Conservation (phyloP, 1,140 invertebrate species). For the Drosophila ohnishii region DNA sequence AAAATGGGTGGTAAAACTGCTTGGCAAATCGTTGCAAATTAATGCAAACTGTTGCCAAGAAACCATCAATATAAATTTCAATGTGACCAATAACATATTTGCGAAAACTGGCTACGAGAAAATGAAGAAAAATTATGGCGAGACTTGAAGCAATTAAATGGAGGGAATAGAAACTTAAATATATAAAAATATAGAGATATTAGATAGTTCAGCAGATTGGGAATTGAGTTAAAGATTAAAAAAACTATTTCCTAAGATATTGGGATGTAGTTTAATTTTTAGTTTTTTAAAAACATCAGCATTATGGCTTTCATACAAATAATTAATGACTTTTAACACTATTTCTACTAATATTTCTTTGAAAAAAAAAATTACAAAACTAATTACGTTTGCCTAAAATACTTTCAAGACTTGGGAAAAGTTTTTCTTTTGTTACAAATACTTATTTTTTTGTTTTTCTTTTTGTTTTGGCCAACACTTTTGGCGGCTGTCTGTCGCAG, state of each 20-base stretch:
- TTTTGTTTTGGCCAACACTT: constrained; percentile 22
- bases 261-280: background rate
- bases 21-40: constrained; percentile 44
- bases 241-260: background rate
- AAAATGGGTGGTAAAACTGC: constrained; percentile 6
- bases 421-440: constrained; percentile 11
- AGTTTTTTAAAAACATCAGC: too few species aligned
- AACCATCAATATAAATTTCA: constrained; percentile 71
- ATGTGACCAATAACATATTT: constrained; percentile 59
- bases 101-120: background rate
- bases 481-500: constrained; percentile 31
- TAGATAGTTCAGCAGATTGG: background rate
- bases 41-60: constrained; percentile 63
- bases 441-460: constrained; percentile 14
- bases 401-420: constrained; percentile 22
- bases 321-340: background rate
- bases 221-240: background rate
- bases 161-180: background rate
- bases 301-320: background rate
- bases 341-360: background rate
- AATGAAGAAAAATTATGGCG: constrained; percentile 52
- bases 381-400: constrained; percentile 43
- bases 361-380: constrained; percentile 9
- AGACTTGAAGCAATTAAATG: background rate
- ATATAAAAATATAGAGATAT: background rate